Conservation (phyloP, 2,888 invertebrate species). For the Dioctria rufipes region DNA sequence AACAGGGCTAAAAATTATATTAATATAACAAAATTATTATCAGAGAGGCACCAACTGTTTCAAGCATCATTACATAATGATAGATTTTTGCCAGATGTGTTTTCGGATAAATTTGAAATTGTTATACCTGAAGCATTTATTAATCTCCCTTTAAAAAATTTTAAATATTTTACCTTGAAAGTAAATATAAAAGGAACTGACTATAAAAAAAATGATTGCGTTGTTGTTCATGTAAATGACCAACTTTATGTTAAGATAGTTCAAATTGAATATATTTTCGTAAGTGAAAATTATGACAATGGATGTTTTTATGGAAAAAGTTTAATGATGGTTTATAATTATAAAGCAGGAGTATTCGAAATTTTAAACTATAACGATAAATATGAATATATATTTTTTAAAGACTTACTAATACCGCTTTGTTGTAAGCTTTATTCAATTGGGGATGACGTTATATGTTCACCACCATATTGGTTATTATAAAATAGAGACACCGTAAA, state of each 20-base stretch:
- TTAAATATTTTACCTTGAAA: neutral
- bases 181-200: neutral
- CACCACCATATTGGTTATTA: neutral
- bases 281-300: neutral
- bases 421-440: neutral
- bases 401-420: neutral
- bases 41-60: constrained; percentile 11
- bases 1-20: constrained; percentile 1
- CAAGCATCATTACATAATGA: constrained; percentile 23
- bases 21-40: constrained; percentile 10
- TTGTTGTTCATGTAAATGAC: neutral
- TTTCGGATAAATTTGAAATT: neutral
- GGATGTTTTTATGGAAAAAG: constrained; percentile 13
- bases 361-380: neutral
- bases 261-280: constrained; percentile 32
- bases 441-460: neutral
- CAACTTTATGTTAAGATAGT: neutral
- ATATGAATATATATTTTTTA: constrained; percentile 3
- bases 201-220: constrained; percentile 24
- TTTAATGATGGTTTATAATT: constrained; percentile 5
- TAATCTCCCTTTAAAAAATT: neutral
- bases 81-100: neutral
- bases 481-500: too few species aligned
- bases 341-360: constrained; percentile 10
- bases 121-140: neutral